A percentile compares a stretch with the other conserved stretches of the same genome.
Conservation (phyloP, 1,140 invertebrate species). For the Meloidogyne exigua region DNA sequence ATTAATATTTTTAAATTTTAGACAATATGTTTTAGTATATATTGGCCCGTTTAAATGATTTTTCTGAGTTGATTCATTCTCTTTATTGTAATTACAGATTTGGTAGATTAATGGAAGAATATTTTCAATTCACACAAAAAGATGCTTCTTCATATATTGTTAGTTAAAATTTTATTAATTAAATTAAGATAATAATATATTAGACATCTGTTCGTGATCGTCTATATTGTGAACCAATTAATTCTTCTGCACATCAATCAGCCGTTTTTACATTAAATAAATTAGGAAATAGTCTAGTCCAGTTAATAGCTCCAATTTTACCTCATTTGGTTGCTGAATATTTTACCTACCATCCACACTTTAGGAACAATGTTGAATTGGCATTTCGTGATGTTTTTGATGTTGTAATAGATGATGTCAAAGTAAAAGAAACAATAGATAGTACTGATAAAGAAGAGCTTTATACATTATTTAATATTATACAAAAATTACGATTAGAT, state of each 20-base stretch:
- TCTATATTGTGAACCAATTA: conserved; percentile 56
- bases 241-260: conserved; percentile 40
- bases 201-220: conserved; percentile 59
- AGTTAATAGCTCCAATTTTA: conserved; percentile 53
- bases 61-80: conserved; percentile 20
- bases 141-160: conserved; percentile 57
- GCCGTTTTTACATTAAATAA: conserved; percentile 52
- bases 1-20: conserved; percentile 1
- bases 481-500: background rate
- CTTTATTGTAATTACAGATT: conserved; percentile 51
- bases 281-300: conserved; percentile 41
- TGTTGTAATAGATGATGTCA: background rate
- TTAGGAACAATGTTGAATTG: background rate
- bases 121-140: conserved; percentile 51
- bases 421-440: background rate
- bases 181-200: conserved; percentile 4
- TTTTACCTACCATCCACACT: conserved; percentile 43
- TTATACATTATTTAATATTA: background rate
- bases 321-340: conserved; percentile 58
- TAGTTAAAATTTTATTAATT: conserved; percentile 17
- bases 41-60: conserved; percentile 32
- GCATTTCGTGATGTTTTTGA: conserved; percentile 6
- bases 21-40: conserved; percentile 50
- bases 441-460: conserved; percentile 15
- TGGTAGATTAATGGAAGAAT: conserved; percentile 47